These are phyloP conservation scores for Eira barbara DNA, from an alignment of 2,113 vertebrate genomes.

Conservation along the genomic window DNA sequence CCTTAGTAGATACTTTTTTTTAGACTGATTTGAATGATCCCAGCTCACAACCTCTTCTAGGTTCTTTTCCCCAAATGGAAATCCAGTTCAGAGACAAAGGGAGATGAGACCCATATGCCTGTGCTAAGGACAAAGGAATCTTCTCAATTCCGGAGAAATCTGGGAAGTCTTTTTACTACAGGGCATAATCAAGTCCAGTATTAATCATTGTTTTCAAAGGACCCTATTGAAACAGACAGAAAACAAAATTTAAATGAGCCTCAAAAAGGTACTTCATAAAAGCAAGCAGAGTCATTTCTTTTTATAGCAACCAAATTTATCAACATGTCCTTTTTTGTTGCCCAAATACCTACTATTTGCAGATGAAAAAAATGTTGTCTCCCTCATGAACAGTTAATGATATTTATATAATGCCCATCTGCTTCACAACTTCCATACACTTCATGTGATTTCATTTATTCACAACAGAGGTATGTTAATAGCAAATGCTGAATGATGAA, in stretches of 20 bases:
- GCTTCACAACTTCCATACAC: neutral
- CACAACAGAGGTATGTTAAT: constrained; percentile 9
- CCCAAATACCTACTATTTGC: neutral
- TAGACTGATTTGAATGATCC: neutral
- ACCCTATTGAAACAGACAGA: neutral
- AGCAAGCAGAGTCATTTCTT: neutral
- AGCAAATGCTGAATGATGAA: constrained; percentile 16
- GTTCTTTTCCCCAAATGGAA: neutral
- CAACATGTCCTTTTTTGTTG: neutral
- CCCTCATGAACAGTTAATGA: neutral
- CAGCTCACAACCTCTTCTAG: neutral
- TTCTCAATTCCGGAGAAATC: neutral
- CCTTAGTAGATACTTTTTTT: neutral
- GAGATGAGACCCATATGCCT: neutral
- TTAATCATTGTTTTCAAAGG: neutral
- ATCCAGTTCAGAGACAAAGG: neutral
- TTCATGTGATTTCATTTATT: constrained; percentile 1
- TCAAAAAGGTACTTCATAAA: neutral
- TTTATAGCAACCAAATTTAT: neutral
- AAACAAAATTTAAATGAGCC: constrained; percentile 14
- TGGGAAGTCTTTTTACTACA: neutral
- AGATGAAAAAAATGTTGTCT: constrained; percentile 28
- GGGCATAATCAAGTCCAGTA: neutral
- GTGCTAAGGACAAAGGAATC: neutral
- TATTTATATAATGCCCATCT: neutral